phyloP scores from a whole-genome alignment of 2,797 vertebrate species.

The Molossus molossus region DNA sequence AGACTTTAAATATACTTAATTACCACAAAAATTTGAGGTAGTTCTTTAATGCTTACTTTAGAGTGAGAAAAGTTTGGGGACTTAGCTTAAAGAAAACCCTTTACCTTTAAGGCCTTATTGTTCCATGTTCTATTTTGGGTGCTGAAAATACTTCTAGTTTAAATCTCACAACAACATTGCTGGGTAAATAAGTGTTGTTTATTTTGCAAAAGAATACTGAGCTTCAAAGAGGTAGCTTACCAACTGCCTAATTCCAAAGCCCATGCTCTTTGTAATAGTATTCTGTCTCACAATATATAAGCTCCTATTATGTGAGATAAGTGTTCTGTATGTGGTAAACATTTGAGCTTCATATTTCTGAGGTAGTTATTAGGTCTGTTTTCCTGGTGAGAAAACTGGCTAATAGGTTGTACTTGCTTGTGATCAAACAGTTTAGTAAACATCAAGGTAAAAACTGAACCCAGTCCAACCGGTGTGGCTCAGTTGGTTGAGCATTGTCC shows the following conservation, averaged over 20 bases:
- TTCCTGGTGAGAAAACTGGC: slow-evolving; percentile 65
- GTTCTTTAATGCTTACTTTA: slow-evolving; percentile 56
- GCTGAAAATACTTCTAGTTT: slow-evolving; percentile 47
- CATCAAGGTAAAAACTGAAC: slow-evolving; percentile 52
- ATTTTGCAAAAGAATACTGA: slow-evolving; percentile 55
- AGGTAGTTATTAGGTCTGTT: slow-evolving; percentile 51
- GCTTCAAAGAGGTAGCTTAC: slow-evolving; percentile 45
- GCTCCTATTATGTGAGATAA: slow-evolving; percentile 44
- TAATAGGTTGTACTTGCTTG: slow-evolving; percentile 57
- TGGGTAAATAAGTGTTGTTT: not conserved
- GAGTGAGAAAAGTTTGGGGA: slow-evolving; percentile 27
- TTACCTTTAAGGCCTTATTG: not conserved
- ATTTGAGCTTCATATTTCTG: slow-evolving; percentile 52
- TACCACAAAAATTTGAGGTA: slow-evolving; percentile 35
- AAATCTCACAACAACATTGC: slow-evolving; percentile 32
- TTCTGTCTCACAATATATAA: slow-evolving; percentile 46
- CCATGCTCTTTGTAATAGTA: slow-evolving; percentile 12
- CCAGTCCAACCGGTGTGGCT: not conserved
- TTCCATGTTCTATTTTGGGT: not conserved
- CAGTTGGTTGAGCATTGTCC: too few relatives aligned
- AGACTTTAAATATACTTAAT: slow-evolving; percentile 44
- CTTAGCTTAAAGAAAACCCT: slow-evolving; percentile 53
- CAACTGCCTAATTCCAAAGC: slow-evolving; percentile 31
- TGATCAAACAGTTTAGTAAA: slow-evolving; percentile 53
- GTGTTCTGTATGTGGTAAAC: slow-evolving; percentile 55